Base-by-base conservation (phyloP, 2,888 invertebrate genomes). In the Tanypteryx hageni region DNA sequence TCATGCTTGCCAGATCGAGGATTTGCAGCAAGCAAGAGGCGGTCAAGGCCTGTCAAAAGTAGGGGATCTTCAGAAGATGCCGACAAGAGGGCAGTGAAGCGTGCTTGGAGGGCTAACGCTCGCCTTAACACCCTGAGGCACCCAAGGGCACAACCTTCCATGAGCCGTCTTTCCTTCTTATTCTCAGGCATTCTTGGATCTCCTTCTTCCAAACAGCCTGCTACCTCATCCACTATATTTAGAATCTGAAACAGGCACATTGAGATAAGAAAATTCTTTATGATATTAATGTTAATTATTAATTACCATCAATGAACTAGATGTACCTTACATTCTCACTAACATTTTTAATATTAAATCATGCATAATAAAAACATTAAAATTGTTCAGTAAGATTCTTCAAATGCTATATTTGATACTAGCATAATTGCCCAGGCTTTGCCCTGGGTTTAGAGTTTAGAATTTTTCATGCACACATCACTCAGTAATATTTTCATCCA, bases 21-120 rank as follows among this genome's bases (percentile, higher is more conserved):
- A 95, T 98, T 97, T 91, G 97, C 96, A 94, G 98, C 97, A 84
- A 98, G 95, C 56, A 99, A 95, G 3, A 99, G 96, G 93, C 98
- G 97, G 94, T 97, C 98, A 56, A 99, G 95, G 0, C 98, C 97
- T 0, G 97, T 96, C 5, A 98, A 95, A 44, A 98, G 95, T 0
- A 97, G 95, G 0, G 95, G 93, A 22, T 94, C 92, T 84, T 85
- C 89, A 0, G 97, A 96, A 76, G 97, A 96, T 22, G 96, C 95
- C 0, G 96, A 95, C 31, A 97, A 96, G 5, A 97, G 96, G 44
- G 96, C 96, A 94, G 97, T 96, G 94, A 98, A 97, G 89, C 96
- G 95, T 11, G 97, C 96, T 94, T 99, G 98, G 93, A 97, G 96
- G 16, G 96, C 95, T 58, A 99, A 95, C 0, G 97, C 97, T 0